Evolutionary conservation across 2,888 invertebrate species (phyloP).

Genomic region (Acholoe squamosa): DNA sequence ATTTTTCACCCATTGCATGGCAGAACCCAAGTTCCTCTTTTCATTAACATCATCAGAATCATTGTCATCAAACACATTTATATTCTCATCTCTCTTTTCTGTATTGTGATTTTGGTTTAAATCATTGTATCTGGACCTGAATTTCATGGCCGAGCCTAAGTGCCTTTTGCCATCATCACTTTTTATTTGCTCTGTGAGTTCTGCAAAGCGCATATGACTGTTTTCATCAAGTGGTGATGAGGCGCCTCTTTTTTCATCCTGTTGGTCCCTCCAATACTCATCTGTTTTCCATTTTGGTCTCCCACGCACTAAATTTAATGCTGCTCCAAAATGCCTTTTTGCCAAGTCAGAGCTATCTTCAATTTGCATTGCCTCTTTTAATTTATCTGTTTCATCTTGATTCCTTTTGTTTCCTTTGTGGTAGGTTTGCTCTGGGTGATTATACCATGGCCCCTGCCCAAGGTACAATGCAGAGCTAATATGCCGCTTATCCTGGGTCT

Average conservation of each 20-base stretch:
- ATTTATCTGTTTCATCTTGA: no score
- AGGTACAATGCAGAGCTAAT: not conserved
- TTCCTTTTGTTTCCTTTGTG: not conserved
- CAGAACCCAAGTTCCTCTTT: not conserved
- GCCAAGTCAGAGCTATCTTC: conserved; percentile 1
- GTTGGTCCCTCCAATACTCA: not conserved
- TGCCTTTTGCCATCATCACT: not conserved
- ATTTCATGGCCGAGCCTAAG: not conserved
- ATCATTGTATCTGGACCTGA: not conserved
- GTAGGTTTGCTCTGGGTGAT: not conserved
- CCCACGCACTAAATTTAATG: not conserved
- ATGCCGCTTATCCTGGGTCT: not conserved
- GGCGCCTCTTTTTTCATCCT: not conserved
- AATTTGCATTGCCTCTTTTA: not conserved
- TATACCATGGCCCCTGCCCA: not conserved
- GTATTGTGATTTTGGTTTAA: not conserved
- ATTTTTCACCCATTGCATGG: conserved; percentile 17
- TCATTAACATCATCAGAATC: not conserved
- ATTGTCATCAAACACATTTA: not conserved
- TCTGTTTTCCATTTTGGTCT: conserved; percentile 14
- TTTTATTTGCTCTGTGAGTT: no score
- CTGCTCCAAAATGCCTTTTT: conserved; percentile 6
- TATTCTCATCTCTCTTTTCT: not conserved
- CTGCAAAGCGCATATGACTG: no score
- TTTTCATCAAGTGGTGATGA: not conserved